phyloP scores from a whole-genome alignment of 2,797 vertebrate species.

The Falco concolor region DNA sequence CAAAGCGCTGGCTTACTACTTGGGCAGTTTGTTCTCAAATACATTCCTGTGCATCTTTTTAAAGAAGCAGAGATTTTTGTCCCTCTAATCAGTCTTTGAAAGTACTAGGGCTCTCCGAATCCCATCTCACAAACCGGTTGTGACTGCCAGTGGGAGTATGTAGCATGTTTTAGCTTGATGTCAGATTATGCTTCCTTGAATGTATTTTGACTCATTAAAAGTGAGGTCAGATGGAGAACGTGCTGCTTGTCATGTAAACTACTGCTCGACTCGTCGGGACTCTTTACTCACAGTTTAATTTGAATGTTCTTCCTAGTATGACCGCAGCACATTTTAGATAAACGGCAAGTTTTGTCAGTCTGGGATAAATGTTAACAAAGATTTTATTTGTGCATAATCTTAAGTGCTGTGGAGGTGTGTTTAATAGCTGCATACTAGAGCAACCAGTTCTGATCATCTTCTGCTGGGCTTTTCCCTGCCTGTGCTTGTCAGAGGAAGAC shows the following conservation, averaged over 20 bases:
- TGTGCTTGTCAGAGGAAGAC: fast-evolving
- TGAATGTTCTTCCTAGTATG: not conserved
- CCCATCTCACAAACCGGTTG: not conserved
- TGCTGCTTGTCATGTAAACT: constrained; percentile 41
- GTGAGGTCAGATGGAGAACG: constrained; percentile 58
- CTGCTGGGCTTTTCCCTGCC: not conserved
- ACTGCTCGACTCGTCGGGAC: not conserved
- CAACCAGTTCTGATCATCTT: not conserved
- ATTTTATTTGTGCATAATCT: not conserved
- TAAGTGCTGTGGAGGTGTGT: not conserved
- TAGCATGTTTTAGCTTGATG: not conserved
- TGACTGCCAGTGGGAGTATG: not conserved
- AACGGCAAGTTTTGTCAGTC: not conserved
- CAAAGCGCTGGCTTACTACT: not conserved
- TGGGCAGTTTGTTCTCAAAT: not conserved
- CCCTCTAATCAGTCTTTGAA: not conserved
- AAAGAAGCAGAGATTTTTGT: fast-evolving
- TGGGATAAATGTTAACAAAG: fast-evolving
- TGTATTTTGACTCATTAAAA: constrained; percentile 1
- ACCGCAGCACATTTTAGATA: fast-evolving
- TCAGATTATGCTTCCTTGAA: not conserved
- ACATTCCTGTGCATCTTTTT: not conserved
- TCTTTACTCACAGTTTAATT: not conserved
- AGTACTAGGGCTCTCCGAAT: not conserved
- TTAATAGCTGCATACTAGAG: not conserved